Percentiles rank a stretch among this genome's conserved stretches.
These are phyloP conservation scores for Saxidomus purpurata DNA, from an alignment of 1,140 invertebrate species.

Conservation along the genomic window DNA sequence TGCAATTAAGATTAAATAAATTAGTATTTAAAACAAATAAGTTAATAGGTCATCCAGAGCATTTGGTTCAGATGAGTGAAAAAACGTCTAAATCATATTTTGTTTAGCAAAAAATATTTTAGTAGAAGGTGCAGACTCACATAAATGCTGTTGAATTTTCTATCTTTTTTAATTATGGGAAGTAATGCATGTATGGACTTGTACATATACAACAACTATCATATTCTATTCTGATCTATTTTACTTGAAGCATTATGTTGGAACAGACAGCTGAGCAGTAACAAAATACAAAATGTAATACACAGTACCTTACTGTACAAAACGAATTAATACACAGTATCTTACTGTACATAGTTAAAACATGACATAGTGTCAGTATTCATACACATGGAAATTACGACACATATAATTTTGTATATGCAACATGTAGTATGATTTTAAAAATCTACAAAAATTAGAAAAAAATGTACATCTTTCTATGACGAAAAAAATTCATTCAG, in stretches of 20 bases:
- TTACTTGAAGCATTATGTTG: slow-evolving; percentile 67
- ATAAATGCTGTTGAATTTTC: no score
- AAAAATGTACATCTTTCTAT: background rate
- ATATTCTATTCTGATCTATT: slow-evolving; percentile 46
- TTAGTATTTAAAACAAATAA: no score
- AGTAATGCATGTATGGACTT: no score
- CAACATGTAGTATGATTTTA: background rate
- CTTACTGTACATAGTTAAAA: background rate
- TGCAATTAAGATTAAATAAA: no score
- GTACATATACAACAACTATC: background rate
- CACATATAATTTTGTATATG: background rate
- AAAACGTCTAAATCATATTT: no score
- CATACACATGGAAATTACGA: background rate
- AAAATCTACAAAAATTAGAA: background rate
- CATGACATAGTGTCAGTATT: background rate
- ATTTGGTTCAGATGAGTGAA: no score
- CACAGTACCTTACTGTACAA: slow-evolving; percentile 25
- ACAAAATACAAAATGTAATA: slow-evolving; percentile 56
- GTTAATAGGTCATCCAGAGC: no score
- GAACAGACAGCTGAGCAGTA: slow-evolving; percentile 51
- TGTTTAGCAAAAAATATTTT: no score
- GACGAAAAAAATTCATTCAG: background rate
- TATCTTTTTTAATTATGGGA: no score
- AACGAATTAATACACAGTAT: slow-evolving; percentile 1
- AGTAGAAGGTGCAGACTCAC: no score